A percentile compares a stretch with the other conserved stretches of the same genome.
Evolutionary conservation across 2,113 vertebrate species (phyloP).

Genomic region (Pholis gunnellus): DNA sequence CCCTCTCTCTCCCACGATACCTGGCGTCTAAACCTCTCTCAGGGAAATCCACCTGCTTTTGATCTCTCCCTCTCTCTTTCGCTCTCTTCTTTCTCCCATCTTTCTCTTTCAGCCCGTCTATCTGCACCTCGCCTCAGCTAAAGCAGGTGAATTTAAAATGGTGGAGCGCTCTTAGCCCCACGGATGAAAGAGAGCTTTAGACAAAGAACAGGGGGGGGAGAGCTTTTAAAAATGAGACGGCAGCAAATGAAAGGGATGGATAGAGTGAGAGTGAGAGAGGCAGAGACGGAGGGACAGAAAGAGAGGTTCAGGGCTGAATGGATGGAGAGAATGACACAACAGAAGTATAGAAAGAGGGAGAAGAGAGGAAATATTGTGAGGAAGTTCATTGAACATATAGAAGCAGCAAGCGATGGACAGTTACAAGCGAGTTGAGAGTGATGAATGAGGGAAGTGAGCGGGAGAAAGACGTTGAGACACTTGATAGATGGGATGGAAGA

Average conservation of each 20-base stretch:
- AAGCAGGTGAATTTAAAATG: constrained; percentile 79
- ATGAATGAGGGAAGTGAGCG: constrained; percentile 32
- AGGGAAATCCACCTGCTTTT: constrained; percentile 77
- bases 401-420: constrained; percentile 22
- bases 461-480: constrained; percentile 26
- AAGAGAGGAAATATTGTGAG: constrained; percentile 31
- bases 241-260: constrained; percentile 67
- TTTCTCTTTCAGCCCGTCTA: constrained; percentile 64
- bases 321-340: constrained; percentile 49
- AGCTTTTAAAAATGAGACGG: constrained; percentile 60
- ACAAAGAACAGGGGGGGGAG: constrained; percentile 70
- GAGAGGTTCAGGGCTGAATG: constrained; percentile 45
- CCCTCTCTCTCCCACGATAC: constrained; percentile 66
- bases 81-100: constrained; percentile 42
- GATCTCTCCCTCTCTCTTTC: constrained; percentile 51
- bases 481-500: constrained; percentile 22
- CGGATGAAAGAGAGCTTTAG: constrained; percentile 80
- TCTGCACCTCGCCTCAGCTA: constrained; percentile 68
- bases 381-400: constrained; percentile 35
- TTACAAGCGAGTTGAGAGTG: constrained; percentile 31
- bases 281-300: constrained; percentile 42
- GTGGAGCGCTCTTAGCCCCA: constrained; percentile 64
- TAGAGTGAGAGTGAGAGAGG: constrained; percentile 24
- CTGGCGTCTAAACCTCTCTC: constrained; percentile 67
- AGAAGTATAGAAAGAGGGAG: constrained; percentile 40